These are phyloP conservation scores for Ectobius pallidus DNA, from an alignment of 2,888 invertebrate genomes.

Conservation along the genomic window DNA sequence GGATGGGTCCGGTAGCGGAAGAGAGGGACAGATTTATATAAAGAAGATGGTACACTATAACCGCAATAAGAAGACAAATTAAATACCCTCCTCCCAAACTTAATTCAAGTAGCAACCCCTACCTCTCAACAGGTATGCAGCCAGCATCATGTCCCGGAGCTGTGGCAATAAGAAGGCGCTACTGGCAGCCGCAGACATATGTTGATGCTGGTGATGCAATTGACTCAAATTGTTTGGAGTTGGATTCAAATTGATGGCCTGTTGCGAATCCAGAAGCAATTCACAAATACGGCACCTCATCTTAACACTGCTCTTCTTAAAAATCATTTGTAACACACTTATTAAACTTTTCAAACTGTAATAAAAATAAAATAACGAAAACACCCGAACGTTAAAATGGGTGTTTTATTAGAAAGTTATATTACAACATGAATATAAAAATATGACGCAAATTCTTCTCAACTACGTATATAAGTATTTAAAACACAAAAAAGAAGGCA, in stretches of 20 bases:
- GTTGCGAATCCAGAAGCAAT: conserved; percentile 34
- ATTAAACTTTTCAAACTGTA: too few relatives aligned
- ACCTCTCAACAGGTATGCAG: conserved; percentile 70
- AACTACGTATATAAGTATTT: neutral
- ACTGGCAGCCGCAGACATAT: conserved; percentile 41
- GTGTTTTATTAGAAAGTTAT: neutral
- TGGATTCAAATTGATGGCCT: neutral
- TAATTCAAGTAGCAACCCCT: too few relatives aligned
- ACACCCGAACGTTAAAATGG: too few relatives aligned
- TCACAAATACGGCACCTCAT: conserved; percentile 39
- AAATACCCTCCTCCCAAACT: too few relatives aligned
- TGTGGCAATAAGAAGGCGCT: conserved; percentile 54
- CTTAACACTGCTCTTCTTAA: neutral
- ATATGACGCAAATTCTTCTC: neutral
- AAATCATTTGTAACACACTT: conserved; percentile 13
- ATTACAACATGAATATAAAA: neutral
- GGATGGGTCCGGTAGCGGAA: too few relatives aligned
- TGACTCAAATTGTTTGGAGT: neutral
- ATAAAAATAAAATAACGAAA: too few relatives aligned
- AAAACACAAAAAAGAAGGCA: conserved; percentile 10
- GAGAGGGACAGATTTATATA: too few relatives aligned
- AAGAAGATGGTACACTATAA: too few relatives aligned
- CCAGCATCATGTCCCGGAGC: conserved; percentile 68
- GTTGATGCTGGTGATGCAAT: conserved; percentile 48
- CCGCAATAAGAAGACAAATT: too few relatives aligned